A percentile compares a stretch with the other conserved stretches of the same genome.
Conservation (phyloP, 1,140 invertebrate species). For the Drosophila carrolli region DNA sequence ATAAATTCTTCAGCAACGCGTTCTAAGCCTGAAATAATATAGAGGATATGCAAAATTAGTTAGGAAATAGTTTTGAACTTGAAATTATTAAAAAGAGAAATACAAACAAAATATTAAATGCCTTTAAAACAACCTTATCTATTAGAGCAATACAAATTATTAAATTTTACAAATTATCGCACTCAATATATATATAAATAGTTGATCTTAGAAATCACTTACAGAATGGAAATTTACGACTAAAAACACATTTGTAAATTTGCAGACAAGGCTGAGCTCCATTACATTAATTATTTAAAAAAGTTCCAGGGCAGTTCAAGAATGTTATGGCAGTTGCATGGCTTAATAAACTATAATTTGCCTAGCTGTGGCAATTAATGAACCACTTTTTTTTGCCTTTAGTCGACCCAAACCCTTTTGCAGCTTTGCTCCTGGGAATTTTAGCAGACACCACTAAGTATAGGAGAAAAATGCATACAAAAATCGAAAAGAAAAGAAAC, state of each 20-base stretch:
- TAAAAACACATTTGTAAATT: background rate
- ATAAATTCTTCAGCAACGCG: conserved; percentile 97
- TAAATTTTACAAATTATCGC: too few relatives aligned
- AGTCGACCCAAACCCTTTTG: conserved; percentile 5
- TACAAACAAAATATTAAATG: too few relatives aligned
- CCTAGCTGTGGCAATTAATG: conserved; percentile 53
- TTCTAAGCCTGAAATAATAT: conserved; percentile 92
- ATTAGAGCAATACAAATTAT: too few relatives aligned
- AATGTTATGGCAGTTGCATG: conserved; percentile 31
- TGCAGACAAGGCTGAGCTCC: background rate
- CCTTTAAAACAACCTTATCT: too few relatives aligned
- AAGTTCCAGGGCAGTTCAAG: conserved; percentile 15
- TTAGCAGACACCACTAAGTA: conserved; percentile 62
- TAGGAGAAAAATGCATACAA: conserved; percentile 20
- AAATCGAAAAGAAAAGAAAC: conserved; percentile 14
- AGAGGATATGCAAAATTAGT: conserved; percentile 3
- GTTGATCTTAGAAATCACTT: too few relatives aligned
- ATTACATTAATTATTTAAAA: conserved; percentile 22
- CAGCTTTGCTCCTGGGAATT: conserved; percentile 65
- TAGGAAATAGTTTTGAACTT: too few relatives aligned
- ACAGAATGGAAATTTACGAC: background rate
- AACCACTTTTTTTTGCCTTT: conserved; percentile 29
- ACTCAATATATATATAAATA: too few relatives aligned
- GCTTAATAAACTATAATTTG: conserved; percentile 68
- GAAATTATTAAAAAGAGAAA: too few relatives aligned